Percentiles rank a stretch among this genome's conserved stretches.
Conservation (phyloP, 2,797 vertebrate genomes). For the Benthosema pterotum region DNA sequence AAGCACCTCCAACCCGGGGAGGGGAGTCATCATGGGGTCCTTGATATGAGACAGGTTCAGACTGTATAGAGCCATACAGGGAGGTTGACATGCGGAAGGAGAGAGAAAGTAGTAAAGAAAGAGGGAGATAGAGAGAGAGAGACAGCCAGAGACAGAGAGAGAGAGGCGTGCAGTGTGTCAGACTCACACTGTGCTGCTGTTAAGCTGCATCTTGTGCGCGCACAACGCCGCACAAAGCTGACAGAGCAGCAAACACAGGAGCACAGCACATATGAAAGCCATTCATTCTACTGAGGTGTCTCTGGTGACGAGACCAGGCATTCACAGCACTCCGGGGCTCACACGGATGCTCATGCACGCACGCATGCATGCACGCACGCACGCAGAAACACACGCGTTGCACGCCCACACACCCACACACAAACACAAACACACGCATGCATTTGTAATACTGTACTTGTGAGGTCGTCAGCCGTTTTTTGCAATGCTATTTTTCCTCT, state of each 20-base stretch:
- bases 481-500: too few species aligned
- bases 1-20: too few species aligned
- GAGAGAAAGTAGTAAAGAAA: too few species aligned
- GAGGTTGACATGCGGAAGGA: too few species aligned
- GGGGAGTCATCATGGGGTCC: too few species aligned
- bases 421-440: too few species aligned
- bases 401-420: too few species aligned
- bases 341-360: not conserved
- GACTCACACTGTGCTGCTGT: conserved; percentile 46
- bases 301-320: not conserved
- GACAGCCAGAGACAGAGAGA: not conserved
- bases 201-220: conserved; percentile 54
- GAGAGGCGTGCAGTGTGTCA: conserved; percentile 37
- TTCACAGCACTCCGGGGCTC: not conserved
- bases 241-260: conserved; percentile 58
- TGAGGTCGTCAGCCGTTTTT: not conserved
- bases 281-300: conserved; percentile 70
- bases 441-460: not conserved
- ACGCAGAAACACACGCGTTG: conserved; percentile 6
- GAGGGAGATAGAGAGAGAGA: too few species aligned
- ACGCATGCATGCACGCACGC: too few species aligned
- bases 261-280: conserved; percentile 74
- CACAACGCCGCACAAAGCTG: conserved; percentile 57
- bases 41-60: too few species aligned
- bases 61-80: too few species aligned